Percentiles rank a stretch among this genome's conserved stretches.
phyloP scores from a whole-genome alignment of 1,140 invertebrate genomes.

The Sycobia sp. region DNA sequence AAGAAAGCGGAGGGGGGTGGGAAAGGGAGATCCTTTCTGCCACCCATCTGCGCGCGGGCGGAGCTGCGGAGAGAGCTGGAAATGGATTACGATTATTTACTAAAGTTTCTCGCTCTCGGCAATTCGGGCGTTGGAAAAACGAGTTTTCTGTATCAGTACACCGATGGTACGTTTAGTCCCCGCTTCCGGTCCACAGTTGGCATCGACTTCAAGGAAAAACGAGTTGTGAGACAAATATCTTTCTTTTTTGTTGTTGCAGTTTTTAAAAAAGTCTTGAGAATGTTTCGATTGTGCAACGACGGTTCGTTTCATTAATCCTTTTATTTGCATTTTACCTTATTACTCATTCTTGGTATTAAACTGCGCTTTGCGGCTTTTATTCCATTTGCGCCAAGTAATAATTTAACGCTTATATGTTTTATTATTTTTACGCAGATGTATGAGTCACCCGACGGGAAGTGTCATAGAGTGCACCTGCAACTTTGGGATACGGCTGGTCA shows the following conservation, averaged over 20 bases:
- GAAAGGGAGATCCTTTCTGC: neutral
- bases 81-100: conserved; percentile 94
- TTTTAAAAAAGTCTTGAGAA: too few species aligned
- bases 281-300: too few species aligned
- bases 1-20: conserved; percentile 1
- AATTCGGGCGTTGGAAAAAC: conserved; percentile 94
- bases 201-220: conserved; percentile 96
- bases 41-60: too few species aligned
- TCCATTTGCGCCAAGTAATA: too few species aligned
- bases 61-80: conserved; percentile 9
- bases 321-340: too few species aligned
- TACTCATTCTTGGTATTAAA: too few species aligned
- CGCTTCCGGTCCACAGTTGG: conserved; percentile 97
- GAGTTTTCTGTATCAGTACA: conserved; percentile 93
- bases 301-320: too few species aligned
- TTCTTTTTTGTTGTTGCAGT: neutral
- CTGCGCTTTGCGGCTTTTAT: too few species aligned
- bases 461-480: conserved; percentile 88
- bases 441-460: conserved; percentile 73
- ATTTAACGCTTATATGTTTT: conserved; percentile 22
- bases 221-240: conserved; percentile 73
- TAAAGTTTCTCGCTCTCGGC: conserved; percentile 93
- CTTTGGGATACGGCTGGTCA: conserved; percentile 97
- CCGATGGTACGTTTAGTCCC: conserved; percentile 88
- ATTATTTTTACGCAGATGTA: conserved; percentile 70